These are phyloP conservation scores for Brienomyrus brachyistius DNA, from an alignment of 2,113 vertebrate species.

Conservation along the genomic window DNA sequence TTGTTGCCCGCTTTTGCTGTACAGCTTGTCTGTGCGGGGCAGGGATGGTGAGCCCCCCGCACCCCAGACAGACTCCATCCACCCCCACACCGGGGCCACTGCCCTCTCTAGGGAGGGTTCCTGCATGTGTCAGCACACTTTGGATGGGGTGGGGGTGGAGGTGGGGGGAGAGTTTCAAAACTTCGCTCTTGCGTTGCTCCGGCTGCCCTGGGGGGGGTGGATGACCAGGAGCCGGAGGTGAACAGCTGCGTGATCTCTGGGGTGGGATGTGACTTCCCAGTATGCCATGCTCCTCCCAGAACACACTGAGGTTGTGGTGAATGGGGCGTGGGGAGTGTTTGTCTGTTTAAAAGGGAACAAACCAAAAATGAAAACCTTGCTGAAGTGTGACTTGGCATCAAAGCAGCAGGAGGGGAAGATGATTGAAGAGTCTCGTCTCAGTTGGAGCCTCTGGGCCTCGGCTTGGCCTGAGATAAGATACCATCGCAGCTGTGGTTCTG, in stretches of 20 bases:
- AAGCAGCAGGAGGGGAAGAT: neutral
- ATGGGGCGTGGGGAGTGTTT: neutral
- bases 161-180: neutral
- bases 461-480: neutral
- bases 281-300: neutral
- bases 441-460: neutral
- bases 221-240: neutral
- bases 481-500: neutral
- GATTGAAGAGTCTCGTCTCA: neutral
- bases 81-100: neutral
- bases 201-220: neutral
- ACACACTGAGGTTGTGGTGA: neutral
- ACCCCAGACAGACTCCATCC: slow-evolving; percentile 20
- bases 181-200: neutral
- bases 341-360: neutral
- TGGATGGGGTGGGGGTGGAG: neutral
- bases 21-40: slow-evolving; percentile 17
- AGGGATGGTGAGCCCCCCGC: slow-evolving; percentile 10
- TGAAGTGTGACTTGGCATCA: neutral
- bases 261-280: neutral
- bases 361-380: neutral
- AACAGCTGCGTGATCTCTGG: neutral
- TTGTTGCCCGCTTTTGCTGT: slow-evolving; percentile 43
- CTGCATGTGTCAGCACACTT: neutral
- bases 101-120: neutral